Evolutionary conservation across 2,888 invertebrate genomes (phyloP), one percentile per base, ranked within the genome.

Genomic region (Thysanoteuthis rhombus): DNA sequence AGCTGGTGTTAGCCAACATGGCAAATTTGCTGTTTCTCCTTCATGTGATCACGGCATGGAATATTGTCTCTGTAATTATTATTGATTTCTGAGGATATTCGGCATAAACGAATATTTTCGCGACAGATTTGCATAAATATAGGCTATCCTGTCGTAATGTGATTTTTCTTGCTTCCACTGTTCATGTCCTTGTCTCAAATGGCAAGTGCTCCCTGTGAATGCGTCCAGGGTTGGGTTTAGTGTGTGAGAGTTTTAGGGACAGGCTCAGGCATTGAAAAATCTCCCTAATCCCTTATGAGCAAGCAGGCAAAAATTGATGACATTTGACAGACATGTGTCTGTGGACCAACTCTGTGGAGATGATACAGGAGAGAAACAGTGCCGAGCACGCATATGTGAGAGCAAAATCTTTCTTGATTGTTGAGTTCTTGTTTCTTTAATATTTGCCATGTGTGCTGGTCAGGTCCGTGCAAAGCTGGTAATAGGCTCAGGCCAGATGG

Each of bases 41-140:
- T 75, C 75, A 75, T 75, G 75, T n/a, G 75, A 75, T 75, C 75
- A 75, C 75, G 75, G 75, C 75, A 75, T 75, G 75, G 75, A 75
- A 75, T 75, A 75, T 75, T 75, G 75, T 75, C 75, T 75, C 75
- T 75, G n/a, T 75, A 75, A 75, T 75, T 75, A 75, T 75, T 75
- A 75, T 75, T 75, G 75, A 75, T 75, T 75, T 75, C 75, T n/a
- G n/a, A 75, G 75, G 75, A n/a, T 75, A 75, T 75, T 75, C n/a
- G n/a, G n/a, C 75, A 75, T 75, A 75, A 75, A 75, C 75, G 75
- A 75, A 75, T 75, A 75, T 75, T 75, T 75, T 75, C 75, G 75
- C 75, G 75, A 75, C 75, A 75, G 75, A 75, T 75, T 75, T 75
- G 75, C 75, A 75, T 75, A 75, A 75, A 75, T 75, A 75, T 75